Evolutionary conservation across 2,888 invertebrate species (phyloP).

Genomic region (Osmoderma eremita): DNA sequence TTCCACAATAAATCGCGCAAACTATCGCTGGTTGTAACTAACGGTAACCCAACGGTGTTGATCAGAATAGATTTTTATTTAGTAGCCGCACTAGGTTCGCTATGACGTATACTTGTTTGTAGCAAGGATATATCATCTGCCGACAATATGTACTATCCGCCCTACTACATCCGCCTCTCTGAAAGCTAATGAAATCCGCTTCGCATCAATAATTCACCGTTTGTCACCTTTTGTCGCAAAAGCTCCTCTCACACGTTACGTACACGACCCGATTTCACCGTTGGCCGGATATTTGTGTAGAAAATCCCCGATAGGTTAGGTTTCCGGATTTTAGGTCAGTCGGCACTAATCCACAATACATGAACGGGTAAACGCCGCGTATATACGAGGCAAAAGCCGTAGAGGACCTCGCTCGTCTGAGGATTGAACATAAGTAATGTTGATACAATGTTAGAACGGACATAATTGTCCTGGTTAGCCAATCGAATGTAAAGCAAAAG

Average conservation of each 20-base stretch:
- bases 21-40: background rate
- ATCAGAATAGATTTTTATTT: slow-evolving; percentile 6
- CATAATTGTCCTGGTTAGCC: background rate
- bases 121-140: too few species aligned
- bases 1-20: background rate
- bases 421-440: background rate
- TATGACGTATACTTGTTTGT: slow-evolving; percentile 1
- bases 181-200: slow-evolving; percentile 30
- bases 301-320: slow-evolving; percentile 15
- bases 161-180: slow-evolving; percentile 1
- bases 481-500: background rate
- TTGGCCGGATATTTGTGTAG: slow-evolving; percentile 5
- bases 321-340: slow-evolving; percentile 35
- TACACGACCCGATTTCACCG: slow-evolving; percentile 26
- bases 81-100: background rate
- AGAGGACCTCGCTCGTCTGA: background rate
- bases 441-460: background rate
- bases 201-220: slow-evolving; percentile 33
- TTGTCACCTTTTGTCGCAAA: slow-evolving; percentile 28
- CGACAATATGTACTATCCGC: background rate
- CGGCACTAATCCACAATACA: slow-evolving; percentile 18
- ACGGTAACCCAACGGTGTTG: background rate
- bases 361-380: background rate
- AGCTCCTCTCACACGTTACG: background rate
- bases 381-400: background rate